A percentile compares a stretch with the other conserved stretches of the same genome.
Evolutionary conservation across 2,113 vertebrate species (phyloP).

Genomic region (Lepidothrix coronata): DNA sequence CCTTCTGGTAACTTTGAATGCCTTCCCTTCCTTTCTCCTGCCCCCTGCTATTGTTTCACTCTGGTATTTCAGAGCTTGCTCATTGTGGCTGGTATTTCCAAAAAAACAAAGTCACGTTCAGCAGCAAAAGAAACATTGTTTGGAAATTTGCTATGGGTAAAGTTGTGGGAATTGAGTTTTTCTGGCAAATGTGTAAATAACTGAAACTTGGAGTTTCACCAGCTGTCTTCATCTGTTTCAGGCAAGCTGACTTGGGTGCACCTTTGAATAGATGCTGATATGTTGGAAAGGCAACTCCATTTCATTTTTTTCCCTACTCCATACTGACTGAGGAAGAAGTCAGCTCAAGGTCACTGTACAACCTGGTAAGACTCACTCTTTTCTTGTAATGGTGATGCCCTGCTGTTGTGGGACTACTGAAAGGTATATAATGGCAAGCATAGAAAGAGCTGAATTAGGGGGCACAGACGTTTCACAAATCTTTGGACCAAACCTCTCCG

Average conservation of each 20-base stretch:
- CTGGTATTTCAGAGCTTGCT: neutral
- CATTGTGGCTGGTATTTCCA: neutral
- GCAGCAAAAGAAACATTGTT: neutral
- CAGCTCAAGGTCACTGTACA: neutral
- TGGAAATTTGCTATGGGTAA: neutral
- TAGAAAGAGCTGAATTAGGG: neutral
- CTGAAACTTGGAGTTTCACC: neutral
- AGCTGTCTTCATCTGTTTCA: neutral
- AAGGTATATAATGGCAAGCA: neutral
- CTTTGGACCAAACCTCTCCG: neutral
- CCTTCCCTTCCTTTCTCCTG: neutral
- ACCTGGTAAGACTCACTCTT: neutral
- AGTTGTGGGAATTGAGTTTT: neutral
- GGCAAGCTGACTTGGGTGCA: neutral
- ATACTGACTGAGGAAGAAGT: neutral
- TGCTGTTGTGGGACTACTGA: neutral
- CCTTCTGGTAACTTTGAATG: neutral
- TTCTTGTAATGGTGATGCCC: neutral
- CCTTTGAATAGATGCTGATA: neutral
- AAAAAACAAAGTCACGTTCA: neutral
- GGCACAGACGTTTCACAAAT: neutral
- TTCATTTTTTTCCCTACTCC: neutral
- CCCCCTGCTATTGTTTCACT: neutral
- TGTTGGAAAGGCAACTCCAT: neutral
- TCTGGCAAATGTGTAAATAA: neutral